Evolutionary conservation across 2,113 vertebrate genomes (phyloP), one percentile per base, ranked within the genome.

Genomic region (Ciconia stormi): DNA sequence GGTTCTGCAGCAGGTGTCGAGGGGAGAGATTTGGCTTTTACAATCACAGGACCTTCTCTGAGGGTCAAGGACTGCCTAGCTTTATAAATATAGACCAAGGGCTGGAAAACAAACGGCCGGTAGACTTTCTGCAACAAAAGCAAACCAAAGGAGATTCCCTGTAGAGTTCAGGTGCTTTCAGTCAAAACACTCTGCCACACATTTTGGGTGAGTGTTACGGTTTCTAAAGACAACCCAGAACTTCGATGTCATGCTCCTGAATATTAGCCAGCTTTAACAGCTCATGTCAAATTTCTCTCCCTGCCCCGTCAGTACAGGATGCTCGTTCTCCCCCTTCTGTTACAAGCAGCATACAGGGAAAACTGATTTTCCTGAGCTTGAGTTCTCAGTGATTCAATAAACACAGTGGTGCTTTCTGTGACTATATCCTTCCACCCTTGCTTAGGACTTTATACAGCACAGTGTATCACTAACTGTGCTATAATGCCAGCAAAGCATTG

Each of bases 1-100:
- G 53, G 46, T 30, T 46, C 46, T 80, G n/a, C 63, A 62, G 52
- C 0, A 2, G 38, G 32, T 22, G 21, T 6, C 29, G n/a, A 17
- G 32, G 42, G 52, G 47, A 91, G 30, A 87, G 19, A 29, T 62
- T 71, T 76, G 58, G 62, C 9, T 36, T 76, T 80, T 32, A 44
- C 23, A 44, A 32, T 32, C 10, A 17, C n/a, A 49, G 40, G 53
- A 61, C 7, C 46, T 38, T 29, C 23, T 61, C 32, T 44, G 26
- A 70, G 30, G 21, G 25, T 40, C 0, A 0, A 73, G 34, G 36
- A 27, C 10, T 58, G 23, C 40, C 11, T 55, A 19, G 11, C 50
- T 77, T 50, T 81, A 4, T 61, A 81, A 71, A 46, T 71, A 50
- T 0, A 62, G 11, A 56, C 40, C 20, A 25, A 70, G 23, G 30